Base-by-base conservation (phyloP, 2,113 vertebrate genomes). In the Sylvia atricapilla region DNA sequence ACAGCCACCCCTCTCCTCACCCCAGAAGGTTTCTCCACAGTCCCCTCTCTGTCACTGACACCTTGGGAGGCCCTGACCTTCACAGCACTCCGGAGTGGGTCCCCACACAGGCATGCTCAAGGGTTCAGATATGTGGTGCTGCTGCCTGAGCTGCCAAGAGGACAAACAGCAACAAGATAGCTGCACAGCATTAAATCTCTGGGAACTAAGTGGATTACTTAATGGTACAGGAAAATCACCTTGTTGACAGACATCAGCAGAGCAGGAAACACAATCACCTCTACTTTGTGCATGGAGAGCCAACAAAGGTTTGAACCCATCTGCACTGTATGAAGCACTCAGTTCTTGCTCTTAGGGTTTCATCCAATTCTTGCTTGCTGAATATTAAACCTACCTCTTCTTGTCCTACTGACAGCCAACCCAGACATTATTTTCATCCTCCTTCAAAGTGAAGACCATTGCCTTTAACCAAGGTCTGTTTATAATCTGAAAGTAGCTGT, bases 121-220 rank as follows among this genome's bases (percentile, higher is more conserved):
- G 87, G 55, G 56, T 43, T 90, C 82, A 64, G 37, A 68, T 68
- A 56, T 21, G 91, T 28, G 46, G 8, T 41, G 49, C 66, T 84
- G 80, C 87, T 80, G 90, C 80, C 81, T 21, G 49, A 68, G 76
- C 85, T 80, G 94, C 74, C 89, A 87, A 66, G 81, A 72, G 91
- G 86, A 89, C 83, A 92, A 95, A 92, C 59, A 87, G 84, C 81
- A 93, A 84, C 62, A 20, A 73, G 85, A 79, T 41, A 93, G 58
- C 56, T 39, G 35, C 60, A 59, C 41, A 47, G 53, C 16, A 21
- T 60, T 58, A 50, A 93, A 94, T 89, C 93, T 63, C 30, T 64
- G 82, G 83, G n/a, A 60, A 86, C 64, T 96, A 62, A 95, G 66
- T 78, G 84, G 63, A 23, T 90, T 84, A 77, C n/a, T 90, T 84